Evolutionary conservation across 2,888 invertebrate species (phyloP).

Genomic region (Agriotes lineatus): DNA sequence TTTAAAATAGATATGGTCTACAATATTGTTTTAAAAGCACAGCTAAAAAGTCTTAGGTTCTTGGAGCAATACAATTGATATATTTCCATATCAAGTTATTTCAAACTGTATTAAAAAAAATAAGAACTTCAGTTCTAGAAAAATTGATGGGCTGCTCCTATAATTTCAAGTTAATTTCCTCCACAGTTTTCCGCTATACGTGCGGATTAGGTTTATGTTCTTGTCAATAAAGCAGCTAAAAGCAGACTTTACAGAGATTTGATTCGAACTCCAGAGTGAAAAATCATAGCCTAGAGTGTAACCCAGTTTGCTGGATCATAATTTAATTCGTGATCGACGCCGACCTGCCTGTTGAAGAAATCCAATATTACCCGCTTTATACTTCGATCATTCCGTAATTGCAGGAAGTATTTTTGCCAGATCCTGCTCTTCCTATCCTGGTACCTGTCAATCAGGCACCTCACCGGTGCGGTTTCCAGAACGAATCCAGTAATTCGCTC

Average conservation of each 20-base stretch:
- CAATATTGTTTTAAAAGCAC: too few relatives aligned
- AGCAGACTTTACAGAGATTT: neutral
- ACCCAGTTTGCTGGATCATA: slow-evolving; percentile 5
- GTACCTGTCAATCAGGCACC: slow-evolving; percentile 1
- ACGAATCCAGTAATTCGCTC: neutral
- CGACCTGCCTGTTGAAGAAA: slow-evolving; percentile 12
- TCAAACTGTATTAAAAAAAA: too few relatives aligned
- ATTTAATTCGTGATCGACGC: slow-evolving; percentile 7
- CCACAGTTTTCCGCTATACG: too few relatives aligned
- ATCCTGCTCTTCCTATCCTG: neutral
- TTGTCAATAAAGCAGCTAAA: too few relatives aligned
- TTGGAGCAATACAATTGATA: too few relatives aligned
- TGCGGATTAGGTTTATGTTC: too few relatives aligned
- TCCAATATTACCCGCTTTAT: slow-evolving; percentile 3
- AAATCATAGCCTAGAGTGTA: slow-evolving; percentile 8
- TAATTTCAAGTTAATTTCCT: too few relatives aligned
- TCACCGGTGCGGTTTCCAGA: neutral
- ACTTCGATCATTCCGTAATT: neutral
- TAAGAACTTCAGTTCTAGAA: too few relatives aligned
- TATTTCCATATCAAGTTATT: too few relatives aligned
- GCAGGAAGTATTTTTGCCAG: neutral
- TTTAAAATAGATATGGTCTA: too few relatives aligned
- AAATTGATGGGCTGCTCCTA: too few relatives aligned
- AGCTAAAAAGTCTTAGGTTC: too few relatives aligned
- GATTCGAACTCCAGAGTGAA: neutral